phyloP scores from a whole-genome alignment of 2,797 vertebrate genomes.

The Enteromius treurensis region DNA sequence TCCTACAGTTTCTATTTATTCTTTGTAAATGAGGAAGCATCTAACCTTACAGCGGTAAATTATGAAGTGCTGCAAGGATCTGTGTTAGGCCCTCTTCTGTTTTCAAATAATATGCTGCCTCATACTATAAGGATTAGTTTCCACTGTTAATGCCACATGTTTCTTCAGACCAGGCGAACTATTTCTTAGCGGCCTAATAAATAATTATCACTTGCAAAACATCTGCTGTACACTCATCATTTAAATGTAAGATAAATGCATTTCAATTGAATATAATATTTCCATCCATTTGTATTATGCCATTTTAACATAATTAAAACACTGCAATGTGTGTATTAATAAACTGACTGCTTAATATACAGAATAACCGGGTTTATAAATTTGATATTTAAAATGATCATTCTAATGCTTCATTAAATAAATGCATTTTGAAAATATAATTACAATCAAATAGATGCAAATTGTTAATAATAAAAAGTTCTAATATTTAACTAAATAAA shows the following conservation, averaged over 20 bases:
- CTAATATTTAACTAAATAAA: not conserved
- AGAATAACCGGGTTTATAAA: not conserved
- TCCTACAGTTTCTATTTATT: not conserved
- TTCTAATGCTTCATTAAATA: no score
- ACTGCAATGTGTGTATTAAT: not conserved
- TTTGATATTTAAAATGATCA: no score
- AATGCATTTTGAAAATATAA: not conserved
- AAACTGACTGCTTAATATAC: not conserved
- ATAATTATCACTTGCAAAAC: not conserved
- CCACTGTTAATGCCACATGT: not conserved
- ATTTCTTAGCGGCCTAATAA: not conserved
- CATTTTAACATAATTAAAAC: not conserved
- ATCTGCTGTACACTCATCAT: not conserved
- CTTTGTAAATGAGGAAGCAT: not conserved
- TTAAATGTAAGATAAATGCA: not conserved
- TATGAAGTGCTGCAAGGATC: not conserved
- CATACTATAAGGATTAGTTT: not conserved
- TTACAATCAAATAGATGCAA: not conserved
- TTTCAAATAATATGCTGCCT: not conserved
- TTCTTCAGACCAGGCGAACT: not conserved
- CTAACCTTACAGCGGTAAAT: not conserved
- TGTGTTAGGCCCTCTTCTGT: not conserved
- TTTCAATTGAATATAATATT: not conserved
- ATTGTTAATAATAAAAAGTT: not conserved
- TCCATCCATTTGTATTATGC: not conserved